Percentiles rank a stretch among this genome's conserved stretches.
These are phyloP conservation scores for Drosophila novamexicana DNA, from an alignment of 1,140 invertebrate species.

Conservation along the genomic window DNA sequence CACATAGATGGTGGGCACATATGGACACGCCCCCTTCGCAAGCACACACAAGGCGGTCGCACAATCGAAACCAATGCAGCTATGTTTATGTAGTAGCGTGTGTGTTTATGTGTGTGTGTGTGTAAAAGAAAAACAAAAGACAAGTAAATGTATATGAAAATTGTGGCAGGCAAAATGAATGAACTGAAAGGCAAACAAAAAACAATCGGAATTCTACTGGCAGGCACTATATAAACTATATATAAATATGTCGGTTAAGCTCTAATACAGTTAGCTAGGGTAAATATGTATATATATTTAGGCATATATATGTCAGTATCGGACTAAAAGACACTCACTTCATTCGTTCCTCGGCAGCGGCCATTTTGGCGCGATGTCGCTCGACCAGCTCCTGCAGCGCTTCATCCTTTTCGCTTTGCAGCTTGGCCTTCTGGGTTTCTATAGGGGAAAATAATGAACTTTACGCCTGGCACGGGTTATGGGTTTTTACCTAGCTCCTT, in stretches of 20 bases:
- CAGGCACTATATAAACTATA: constrained; percentile 12
- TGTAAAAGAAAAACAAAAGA: constrained; percentile 39
- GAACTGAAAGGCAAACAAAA: constrained; percentile 32
- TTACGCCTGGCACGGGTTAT: no score
- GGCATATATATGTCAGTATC: no score
- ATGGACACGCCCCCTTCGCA: constrained; percentile 77
- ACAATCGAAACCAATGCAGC: constrained; percentile 61
- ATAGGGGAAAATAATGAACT: background rate
- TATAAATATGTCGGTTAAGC: background rate
- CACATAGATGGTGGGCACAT: constrained; percentile 76
- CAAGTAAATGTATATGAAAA: constrained; percentile 50
- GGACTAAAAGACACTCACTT: constrained; percentile 63
- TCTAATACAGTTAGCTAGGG: constrained; percentile 24
- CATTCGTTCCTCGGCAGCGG: constrained; percentile 84
- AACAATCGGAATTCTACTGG: background rate
- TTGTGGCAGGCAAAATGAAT: constrained; percentile 28
- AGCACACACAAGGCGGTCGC: constrained; percentile 62
- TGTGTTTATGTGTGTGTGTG: constrained; percentile 11
- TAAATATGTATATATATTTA: no score
- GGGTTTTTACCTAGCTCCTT: constrained; percentile 86
- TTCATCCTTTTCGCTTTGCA: constrained; percentile 86
- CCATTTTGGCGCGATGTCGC: constrained; percentile 85
- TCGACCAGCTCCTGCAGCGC: constrained; percentile 85
- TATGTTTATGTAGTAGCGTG: constrained; percentile 11
- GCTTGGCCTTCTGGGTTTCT: constrained; percentile 86